Percentiles rank a stretch among this genome's conserved stretches.
phyloP scores from a whole-genome alignment of 2,113 vertebrate species.

The Takifugu bimaculatus region DNA sequence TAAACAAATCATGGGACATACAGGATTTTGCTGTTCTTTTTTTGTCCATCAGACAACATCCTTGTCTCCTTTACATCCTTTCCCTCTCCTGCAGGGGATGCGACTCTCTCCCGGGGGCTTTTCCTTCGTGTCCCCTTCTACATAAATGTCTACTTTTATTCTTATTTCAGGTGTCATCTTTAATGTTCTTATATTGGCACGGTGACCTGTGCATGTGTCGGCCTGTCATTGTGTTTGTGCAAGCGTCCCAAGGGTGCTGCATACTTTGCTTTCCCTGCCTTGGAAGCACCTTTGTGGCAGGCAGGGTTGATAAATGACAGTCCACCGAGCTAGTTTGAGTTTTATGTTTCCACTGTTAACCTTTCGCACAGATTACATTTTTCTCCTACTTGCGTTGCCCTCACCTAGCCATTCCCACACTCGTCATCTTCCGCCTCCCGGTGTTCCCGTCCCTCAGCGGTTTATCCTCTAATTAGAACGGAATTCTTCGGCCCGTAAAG shows the following conservation, averaged over 20 bases:
- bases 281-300: not conserved
- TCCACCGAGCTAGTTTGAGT: constrained; percentile 3
- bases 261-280: constrained; percentile 9
- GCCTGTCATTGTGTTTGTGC: constrained; percentile 4
- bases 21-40: constrained; percentile 19
- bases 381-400: not conserved
- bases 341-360: constrained; percentile 20
- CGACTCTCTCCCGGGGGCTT: constrained; percentile 13
- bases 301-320: constrained; percentile 13
- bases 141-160: too few relatives aligned
- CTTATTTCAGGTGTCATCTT: constrained; percentile 23
- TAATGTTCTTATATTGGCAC: constrained; percentile 14
- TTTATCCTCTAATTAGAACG: constrained; percentile 73
- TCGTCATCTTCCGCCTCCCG: constrained; percentile 32
- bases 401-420: constrained; percentile 43
- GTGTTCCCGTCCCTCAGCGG: constrained; percentile 34
- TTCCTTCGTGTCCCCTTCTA: constrained; percentile 13
- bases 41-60: constrained; percentile 15
- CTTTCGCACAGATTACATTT: constrained; percentile 11
- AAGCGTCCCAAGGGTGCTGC: too few relatives aligned
- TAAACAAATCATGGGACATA: constrained; percentile 37
- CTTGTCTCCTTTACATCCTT: constrained; percentile 45
- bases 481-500: constrained; percentile 68
- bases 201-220: constrained; percentile 26
- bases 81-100: constrained; percentile 20